Evolutionary conservation across 2,888 invertebrate genomes (phyloP).

Genomic region (Meganola albula): DNA sequence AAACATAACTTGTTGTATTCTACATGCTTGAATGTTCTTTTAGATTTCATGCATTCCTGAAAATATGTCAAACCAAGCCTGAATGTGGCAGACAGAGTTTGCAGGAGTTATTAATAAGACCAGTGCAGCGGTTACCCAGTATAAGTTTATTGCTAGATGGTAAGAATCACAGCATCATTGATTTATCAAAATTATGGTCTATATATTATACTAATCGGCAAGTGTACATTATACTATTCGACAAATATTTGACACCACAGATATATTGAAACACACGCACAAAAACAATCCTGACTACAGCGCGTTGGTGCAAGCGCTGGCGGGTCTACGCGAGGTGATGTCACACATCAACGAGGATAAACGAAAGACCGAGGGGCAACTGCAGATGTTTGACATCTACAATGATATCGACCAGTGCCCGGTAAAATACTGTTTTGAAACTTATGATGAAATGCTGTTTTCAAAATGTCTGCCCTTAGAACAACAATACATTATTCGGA

Average conservation of each 20-base stretch:
- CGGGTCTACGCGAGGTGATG: conserved; percentile 94
- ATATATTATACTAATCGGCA: no score
- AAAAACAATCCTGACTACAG: conserved; percentile 92
- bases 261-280: conserved; percentile 94
- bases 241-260: no score
- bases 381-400: conserved; percentile 97
- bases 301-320: conserved; percentile 90
- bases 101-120: conserved; percentile 97
- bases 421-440: no score
- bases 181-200: no score
- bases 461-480: no score
- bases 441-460: no score
- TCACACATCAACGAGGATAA: conserved; percentile 99
- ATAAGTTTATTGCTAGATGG: conserved; percentile 95
- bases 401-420: conserved; percentile 99
- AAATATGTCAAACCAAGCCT: conserved; percentile 94
- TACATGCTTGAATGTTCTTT: conserved; percentile 22
- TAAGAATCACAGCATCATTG: conserved; percentile 70
- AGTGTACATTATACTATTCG: no score
- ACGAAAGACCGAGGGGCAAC: conserved; percentile 95
- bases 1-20: no score
- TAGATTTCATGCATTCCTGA: conserved; percentile 97
- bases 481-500: no score
- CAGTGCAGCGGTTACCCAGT: conserved; percentile 98
- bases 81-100: conserved; percentile 98